Evolutionary conservation across 2,888 invertebrate species (phyloP), one percentile per base, ranked within the genome.

Genomic region (Therioaphis trifolii): DNA sequence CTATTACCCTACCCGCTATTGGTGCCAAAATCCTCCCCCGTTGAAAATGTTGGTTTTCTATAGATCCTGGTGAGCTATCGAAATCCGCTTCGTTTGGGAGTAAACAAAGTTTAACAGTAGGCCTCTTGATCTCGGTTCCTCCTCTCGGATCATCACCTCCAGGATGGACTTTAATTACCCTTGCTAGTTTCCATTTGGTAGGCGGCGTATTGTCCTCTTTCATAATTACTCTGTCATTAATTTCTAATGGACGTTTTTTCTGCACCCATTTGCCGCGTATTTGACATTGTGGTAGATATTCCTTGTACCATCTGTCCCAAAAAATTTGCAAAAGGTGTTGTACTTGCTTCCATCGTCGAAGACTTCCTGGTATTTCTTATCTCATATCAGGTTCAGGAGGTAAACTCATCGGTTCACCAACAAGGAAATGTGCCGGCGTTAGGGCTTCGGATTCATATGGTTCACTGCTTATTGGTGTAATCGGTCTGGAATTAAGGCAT

Each of bases 341-440:
- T 0, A 85, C 85, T 14, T 29, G 43, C 58, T 86, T 84, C 86
- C 86, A 87, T 40, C 85, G 72, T 14, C 52, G 27, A 7, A 85
- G 75, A 21, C 84, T 78, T 27, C 84, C 85, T 12, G 40, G 49
- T 2, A 72, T 40, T 27, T 85, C n/a, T 15, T 85, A 66, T 1
- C 58, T 35, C 11, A 86, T 46, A 21, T 85, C 24, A 5, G 85
- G 85, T n/a, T 86, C 85, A 14, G 86, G 84, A 1, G 86, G 72
- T 2, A 79, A 21, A 1, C 24, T 84, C 0, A 86, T 66, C 1
- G 86, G 75, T 29, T 69, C 61, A 12, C 86, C 87, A 27, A 87
- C 82, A 0, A 88, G 82, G 69, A 87, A 86, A 77, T 87, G 87
- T n/a, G 86, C 87, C 4, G 87, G 87, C 0, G 87, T 86, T 7